phyloP scores from a whole-genome alignment of 2,888 invertebrate genomes.

The Orthonychiurus folsomi region DNA sequence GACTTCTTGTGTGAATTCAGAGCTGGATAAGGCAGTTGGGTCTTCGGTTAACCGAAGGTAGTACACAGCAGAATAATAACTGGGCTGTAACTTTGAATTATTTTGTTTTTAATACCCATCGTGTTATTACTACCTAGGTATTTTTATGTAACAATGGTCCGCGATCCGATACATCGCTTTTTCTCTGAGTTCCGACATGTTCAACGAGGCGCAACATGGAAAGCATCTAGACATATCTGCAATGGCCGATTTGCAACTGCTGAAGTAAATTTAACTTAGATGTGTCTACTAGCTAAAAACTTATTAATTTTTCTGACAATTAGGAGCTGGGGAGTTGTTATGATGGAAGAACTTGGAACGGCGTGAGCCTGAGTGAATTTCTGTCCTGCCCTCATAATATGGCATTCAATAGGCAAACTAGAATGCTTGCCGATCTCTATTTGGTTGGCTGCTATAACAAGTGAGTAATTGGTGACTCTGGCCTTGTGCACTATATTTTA shows the following conservation, averaged over 20 bases:
- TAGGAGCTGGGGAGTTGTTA: conserved; percentile 75
- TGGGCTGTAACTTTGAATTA: too few species aligned
- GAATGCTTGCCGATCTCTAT: conserved; percentile 94
- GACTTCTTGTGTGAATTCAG: conserved; percentile 80
- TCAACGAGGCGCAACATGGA: conserved; percentile 93
- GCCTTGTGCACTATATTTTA: not conserved
- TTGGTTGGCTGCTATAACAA: conserved; percentile 88
- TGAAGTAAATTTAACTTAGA: conserved; percentile 41
- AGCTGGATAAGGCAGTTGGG: conserved; percentile 83
- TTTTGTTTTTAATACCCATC: too few species aligned
- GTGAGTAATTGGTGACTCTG: too few species aligned
- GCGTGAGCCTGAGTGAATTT: conserved; percentile 83
- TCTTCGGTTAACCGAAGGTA: conserved; percentile 61
- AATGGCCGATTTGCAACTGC: conserved; percentile 63
- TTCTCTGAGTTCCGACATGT: conserved; percentile 96
- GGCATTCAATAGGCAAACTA: conserved; percentile 89
- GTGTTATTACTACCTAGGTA: too few species aligned
- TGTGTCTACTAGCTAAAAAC: not conserved
- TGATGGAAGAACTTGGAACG: conserved; percentile 69
- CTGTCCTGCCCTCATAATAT: conserved; percentile 84
- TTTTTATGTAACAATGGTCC: conserved; percentile 89
- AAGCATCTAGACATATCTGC: conserved; percentile 59
- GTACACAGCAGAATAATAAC: too few species aligned
- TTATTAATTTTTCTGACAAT: not conserved
- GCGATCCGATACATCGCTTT: conserved; percentile 88